Base-by-base conservation (phyloP, 2,888 invertebrate genomes). In the Anticlea derivata region DNA sequence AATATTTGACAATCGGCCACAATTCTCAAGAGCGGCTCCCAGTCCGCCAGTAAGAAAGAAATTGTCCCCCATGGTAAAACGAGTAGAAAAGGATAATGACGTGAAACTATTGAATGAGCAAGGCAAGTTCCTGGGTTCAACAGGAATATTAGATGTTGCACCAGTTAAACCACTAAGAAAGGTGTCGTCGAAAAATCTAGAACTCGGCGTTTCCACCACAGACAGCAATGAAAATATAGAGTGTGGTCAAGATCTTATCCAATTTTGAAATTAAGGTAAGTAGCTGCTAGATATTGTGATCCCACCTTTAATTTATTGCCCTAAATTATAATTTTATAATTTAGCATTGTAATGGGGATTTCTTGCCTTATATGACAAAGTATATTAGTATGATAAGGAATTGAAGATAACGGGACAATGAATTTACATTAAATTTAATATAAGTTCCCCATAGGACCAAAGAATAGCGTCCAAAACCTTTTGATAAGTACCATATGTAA, bases 41-140 rank as follows among this genome's bases (percentile, higher is more conserved):
- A 91, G 91, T 52, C 90, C 91, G 5, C 91, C 91, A 0, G 83
- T 80, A 1, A 75, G 91, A 55, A 83, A 71, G 27, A 90, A 88
- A 61, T 55, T 85, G 34, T 86, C 86, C 0, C 89, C 89, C 0
- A 68, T 59, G 4, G 69, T 50, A 17, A 69, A 67, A 20, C 70
- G 80, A 20, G 58, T 55, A 12, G 86, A 82, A 34, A 45, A 68
- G 0, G 69, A 58, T 27, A 66, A 63, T 22, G 80, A 83, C 12
- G 62, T 80, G 0, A 76, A 66, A 52, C 50, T 61, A 17, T 73
- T 86, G 35, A 62, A 75, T 1, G 83, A 83, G 49, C 77, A 81
- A 65, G 75, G 83, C 35, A 79, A 75, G 63, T 60, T 59, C 49
- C 68, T 84, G 39, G 79, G 78, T 8, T 70, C 79, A 11, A 78